A percentile compares a stretch with the other conserved stretches of the same genome.
phyloP scores from a whole-genome alignment of 2,888 invertebrate species.

The Ischnura elegans region DNA sequence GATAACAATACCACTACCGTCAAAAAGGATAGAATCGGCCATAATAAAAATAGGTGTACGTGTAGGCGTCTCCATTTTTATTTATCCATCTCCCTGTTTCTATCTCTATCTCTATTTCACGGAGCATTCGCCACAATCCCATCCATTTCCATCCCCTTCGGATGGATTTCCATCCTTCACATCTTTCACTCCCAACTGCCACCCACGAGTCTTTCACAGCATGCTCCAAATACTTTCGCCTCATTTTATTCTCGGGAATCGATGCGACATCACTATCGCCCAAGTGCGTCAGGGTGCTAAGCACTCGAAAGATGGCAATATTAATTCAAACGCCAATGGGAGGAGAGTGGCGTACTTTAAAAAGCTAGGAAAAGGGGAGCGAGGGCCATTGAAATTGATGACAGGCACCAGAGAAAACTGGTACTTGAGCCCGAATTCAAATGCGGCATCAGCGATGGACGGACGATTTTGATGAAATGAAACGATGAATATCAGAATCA shows the following conservation, averaged over 20 bases:
- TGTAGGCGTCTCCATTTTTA: neutral
- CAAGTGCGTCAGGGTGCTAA: neutral
- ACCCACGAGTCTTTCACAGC: neutral
- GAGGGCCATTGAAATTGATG: too few species aligned
- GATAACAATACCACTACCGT: neutral
- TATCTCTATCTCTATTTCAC: neutral
- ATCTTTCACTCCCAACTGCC: neutral
- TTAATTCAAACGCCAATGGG: neutral
- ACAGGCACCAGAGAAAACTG: too few species aligned
- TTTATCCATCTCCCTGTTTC: neutral
- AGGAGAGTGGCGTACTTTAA: too few species aligned
- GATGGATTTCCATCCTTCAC: neutral
- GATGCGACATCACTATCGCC: neutral
- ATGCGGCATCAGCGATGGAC: too few species aligned
- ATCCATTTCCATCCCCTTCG: neutral
- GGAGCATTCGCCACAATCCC: neutral
- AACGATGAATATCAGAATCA: too few species aligned
- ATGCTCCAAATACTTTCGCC: constrained; percentile 24
- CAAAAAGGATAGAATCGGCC: neutral
- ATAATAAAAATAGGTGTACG: neutral
- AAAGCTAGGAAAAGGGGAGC: too few species aligned
- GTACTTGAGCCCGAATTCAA: too few species aligned
- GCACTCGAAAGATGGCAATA: neutral
- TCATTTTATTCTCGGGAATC: neutral
- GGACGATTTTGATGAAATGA: too few species aligned